Evolutionary conservation across 2,113 vertebrate species (phyloP), one percentile per base, ranked within the genome.

Genomic region (Geococcyx californianus): DNA sequence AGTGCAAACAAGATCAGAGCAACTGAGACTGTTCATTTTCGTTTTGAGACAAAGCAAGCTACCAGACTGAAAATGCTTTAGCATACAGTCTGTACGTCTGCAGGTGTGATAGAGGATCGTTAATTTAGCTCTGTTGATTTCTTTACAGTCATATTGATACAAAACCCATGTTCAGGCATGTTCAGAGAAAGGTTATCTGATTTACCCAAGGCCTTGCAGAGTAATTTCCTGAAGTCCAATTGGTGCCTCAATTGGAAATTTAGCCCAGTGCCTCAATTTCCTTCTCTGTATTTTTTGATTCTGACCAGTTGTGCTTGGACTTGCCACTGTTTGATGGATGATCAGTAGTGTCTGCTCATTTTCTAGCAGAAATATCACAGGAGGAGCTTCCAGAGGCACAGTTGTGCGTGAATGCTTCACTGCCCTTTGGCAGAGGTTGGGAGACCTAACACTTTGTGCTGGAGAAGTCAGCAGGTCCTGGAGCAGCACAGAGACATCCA

Each of bases 161-260:
- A 92, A 64, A 88, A 88, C 2, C 76, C 55, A 36, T 58, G 72
- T 86, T 95, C 56, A 47, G 93, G 90, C 94, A 72, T 10, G 92
- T 88, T 95, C 83, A 93, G 90, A 78, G 67, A 96, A 85, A 64
- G 88, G 88, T 97, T 94, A 96, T 96, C 90, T 96, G 96, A 96
- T 96, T 96, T 92, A 93, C 95, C 92, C 88, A 95, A 84, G 91
- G 92, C 88, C 84, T 78, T 90, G 44, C 8, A 7, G 68, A 89
- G 76, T 72, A 68, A 95, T 97, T 97, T 96, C 80, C 91, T 95
- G 64, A 87, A 90, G 94, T 89, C 94, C 78, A 52, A 36, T 90
- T 68, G 73, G 73, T 90, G 64, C 59, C 80, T 95, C 60, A 28
- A 4, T 40, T 89, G 84, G 56, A 89, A 92, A 68, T 84, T 52